phyloP scores from a whole-genome alignment of 2,888 invertebrate species.

The Ptilodon capucinus region DNA sequence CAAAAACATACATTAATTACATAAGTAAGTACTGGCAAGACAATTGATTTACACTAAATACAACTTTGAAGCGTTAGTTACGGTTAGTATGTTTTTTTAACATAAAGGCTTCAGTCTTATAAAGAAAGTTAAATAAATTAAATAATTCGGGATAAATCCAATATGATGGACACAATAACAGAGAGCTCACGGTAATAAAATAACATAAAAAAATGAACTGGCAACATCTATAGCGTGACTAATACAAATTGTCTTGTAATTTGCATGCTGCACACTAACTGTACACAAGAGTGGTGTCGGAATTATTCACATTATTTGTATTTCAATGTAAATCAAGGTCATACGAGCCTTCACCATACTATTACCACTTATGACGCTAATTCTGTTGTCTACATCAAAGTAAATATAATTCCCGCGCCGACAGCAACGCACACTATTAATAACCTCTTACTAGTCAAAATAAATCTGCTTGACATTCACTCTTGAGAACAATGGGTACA shows the following conservation, averaged over 20 bases:
- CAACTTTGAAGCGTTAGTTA: conserved; percentile 4
- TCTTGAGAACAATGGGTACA: too few species aligned
- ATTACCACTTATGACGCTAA: not conserved
- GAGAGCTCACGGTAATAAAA: conserved; percentile 15
- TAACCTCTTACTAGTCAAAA: too few species aligned
- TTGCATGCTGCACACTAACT: not conserved
- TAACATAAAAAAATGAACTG: conserved; percentile 11
- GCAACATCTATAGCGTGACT: not conserved
- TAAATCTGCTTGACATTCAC: too few species aligned
- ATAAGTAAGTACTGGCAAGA: conserved; percentile 23
- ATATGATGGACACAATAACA: conserved; percentile 24
- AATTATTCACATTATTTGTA: conserved; percentile 1
- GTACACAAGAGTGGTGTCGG: not conserved
- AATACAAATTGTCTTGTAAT: not conserved
- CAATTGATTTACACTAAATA: conserved; percentile 27
- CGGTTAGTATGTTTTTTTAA: conserved; percentile 10
- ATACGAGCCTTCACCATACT: not conserved
- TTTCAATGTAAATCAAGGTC: conserved; percentile 26
- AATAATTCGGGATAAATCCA: not conserved
- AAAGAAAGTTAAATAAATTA: conserved; percentile 19
- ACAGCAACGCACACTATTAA: too few species aligned
- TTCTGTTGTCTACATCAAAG: not conserved
- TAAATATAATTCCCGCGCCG: too few species aligned
- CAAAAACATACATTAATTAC: conserved; percentile 41
- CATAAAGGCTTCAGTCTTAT: conserved; percentile 37